Evolutionary conservation across 2,113 vertebrate genomes (phyloP), one percentile per base, ranked within the genome.

Genomic region (Onychostruthus taczanowskii): DNA sequence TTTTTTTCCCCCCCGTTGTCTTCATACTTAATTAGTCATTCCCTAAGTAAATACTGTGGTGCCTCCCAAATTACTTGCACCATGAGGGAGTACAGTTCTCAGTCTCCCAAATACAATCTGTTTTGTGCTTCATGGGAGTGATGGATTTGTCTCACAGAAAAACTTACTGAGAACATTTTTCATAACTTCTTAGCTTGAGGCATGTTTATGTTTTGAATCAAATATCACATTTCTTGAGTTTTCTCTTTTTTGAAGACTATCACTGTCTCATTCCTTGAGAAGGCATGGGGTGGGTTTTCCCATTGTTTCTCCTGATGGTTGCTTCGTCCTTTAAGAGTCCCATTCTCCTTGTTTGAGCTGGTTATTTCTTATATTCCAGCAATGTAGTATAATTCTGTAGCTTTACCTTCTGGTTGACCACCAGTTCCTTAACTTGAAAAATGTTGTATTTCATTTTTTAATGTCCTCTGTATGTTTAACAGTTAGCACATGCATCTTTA

Each of bases 11-110:
- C 3, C 3, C 74, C 13, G 6, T 50, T 87, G 47, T 46, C 75
- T 91, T 96, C 31, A 24, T 85, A 94, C 56, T 26, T 83, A 95
- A 96, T 82, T 95, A 89, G 91, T 94, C 52, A 66, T 96, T 98
- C 89, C 50, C 55, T 94, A 93, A 93, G 67, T 89, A 95, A 96
- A 89, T 89, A 87, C 35, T 8, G 2, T 53, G 55, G 52, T 94
- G 58, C 55, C 31, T 96, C 86, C 37, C 39, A 90, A 87, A 83
- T 87, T 90, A 78, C 58, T 91, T 11, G 7, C 33, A 56, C 68
- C 12, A 8, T 41, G 62, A 89, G 49, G 43, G 44, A 96, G 89
- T 44, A 39, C 16, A 82, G 53, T 84, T 94, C 43, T 84, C 49
- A n/a, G 63, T 92, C 84, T 84, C 56, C 67, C 5, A 16, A 79